A percentile compares a stretch with the other conserved stretches of the same genome.
These are phyloP conservation scores for Cydia strobilella DNA, from an alignment of 1,140 invertebrate species.

Conservation along the genomic window DNA sequence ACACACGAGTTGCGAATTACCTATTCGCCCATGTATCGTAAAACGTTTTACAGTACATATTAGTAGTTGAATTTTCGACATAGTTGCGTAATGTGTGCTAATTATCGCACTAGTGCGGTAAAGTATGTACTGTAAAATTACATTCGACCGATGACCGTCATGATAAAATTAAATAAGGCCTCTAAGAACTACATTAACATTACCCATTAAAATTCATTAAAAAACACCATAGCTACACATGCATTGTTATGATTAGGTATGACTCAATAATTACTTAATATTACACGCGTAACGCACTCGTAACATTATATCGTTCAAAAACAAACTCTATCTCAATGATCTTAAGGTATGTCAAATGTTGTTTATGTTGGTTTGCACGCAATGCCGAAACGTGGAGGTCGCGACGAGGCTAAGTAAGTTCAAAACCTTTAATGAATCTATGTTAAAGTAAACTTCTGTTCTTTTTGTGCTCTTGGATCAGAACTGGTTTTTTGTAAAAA, in stretches of 20 bases:
- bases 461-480: background rate
- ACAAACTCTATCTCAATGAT: background rate
- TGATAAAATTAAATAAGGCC: background rate
- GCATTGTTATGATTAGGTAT: slow-evolving; percentile 1
- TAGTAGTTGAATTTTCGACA: too few species aligned
- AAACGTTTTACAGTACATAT: too few species aligned
- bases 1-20: too few species aligned
- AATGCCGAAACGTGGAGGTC: background rate
- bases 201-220: background rate
- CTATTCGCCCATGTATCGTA: too few species aligned
- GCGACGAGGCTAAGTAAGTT: slow-evolving; percentile 5
- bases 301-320: background rate
- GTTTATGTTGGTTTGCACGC: background rate
- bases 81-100: too few species aligned
- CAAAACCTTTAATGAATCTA: background rate
- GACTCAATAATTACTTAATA: slow-evolving; percentile 8
- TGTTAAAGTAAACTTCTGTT: background rate
- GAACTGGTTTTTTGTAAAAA: too few species aligned
- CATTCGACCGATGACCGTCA: background rate
- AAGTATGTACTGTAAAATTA: too few species aligned
- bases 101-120: too few species aligned
- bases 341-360: background rate
- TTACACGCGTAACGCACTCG: background rate
- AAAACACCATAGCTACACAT: background rate
- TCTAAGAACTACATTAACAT: background rate